phyloP scores from a whole-genome alignment of 1,140 invertebrate genomes.

The Acyrthosiphon pisum region DNA sequence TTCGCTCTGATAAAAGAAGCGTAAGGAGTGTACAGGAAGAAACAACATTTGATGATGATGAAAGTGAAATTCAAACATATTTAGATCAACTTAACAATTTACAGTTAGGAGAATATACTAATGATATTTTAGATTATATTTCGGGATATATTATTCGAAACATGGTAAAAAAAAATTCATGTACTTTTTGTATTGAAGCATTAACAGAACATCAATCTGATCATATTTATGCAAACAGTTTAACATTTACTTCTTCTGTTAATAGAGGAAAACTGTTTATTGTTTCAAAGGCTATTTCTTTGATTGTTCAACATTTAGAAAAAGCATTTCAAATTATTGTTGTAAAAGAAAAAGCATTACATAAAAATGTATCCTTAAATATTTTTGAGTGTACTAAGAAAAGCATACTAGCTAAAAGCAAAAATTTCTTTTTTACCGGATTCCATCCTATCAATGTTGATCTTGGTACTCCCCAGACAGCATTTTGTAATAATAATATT shows the following conservation, averaged over 20 bases:
- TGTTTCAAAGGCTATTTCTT: no score
- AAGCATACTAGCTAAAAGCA: background rate
- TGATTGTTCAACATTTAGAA: no score
- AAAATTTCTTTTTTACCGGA: background rate
- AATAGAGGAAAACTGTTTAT: no score
- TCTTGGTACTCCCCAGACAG: background rate
- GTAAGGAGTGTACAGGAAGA: background rate
- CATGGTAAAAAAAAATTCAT: no score
- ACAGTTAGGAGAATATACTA: background rate
- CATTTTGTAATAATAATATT: no score
- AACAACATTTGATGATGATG: background rate
- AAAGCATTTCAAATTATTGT: no score
- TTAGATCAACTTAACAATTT: background rate
- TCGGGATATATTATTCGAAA: background rate
- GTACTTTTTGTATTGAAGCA: no score
- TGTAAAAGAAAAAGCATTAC: background rate
- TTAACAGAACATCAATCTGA: no score
- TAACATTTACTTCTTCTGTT: no score
- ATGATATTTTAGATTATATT: constrained; percentile 5
- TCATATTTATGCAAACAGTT: no score
- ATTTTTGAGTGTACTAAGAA: background rate
- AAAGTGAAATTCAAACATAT: background rate
- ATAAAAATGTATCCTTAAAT: background rate
- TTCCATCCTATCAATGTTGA: background rate
- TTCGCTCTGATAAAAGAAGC: background rate